phyloP scores from a whole-genome alignment of 2,113 vertebrate genomes.

The Nerophis ophidion region DNA sequence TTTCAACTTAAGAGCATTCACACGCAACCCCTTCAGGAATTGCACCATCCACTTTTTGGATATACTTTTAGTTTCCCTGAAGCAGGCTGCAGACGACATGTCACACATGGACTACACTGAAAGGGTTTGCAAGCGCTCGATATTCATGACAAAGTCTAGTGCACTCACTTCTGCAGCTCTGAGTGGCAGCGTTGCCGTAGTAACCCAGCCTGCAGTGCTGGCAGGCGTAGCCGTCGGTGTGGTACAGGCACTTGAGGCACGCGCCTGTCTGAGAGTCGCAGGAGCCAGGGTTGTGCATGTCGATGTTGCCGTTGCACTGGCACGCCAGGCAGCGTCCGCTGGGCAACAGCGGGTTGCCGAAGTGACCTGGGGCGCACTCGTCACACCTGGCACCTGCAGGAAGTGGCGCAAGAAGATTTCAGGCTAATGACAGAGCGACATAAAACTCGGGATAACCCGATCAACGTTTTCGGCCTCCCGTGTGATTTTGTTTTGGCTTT shows the following conservation, averaged over 20 bases:
- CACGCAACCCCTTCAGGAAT: too few relatives aligned
- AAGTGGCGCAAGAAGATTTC: background rate
- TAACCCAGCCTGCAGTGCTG: conserved; percentile 83
- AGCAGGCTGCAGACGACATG: too few relatives aligned
- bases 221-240: conserved; percentile 84
- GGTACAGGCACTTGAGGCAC: conserved; percentile 84
- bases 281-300: conserved; percentile 79
- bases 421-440: conserved; percentile 20
- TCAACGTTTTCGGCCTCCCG: too few relatives aligned
- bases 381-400: conserved; percentile 83
- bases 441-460: too few relatives aligned
- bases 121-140: too few relatives aligned
- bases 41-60: too few relatives aligned
- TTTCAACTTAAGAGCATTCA: too few relatives aligned
- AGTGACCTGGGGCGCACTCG: conserved; percentile 83
- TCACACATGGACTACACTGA: too few relatives aligned
- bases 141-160: background rate
- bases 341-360: conserved; percentile 78
- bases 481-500: too few relatives aligned
- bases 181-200: conserved; percentile 80
- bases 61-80: too few relatives aligned
- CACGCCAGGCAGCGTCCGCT: conserved; percentile 80
- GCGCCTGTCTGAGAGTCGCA: conserved; percentile 78
- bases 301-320: conserved; percentile 88
- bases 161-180: conserved; percentile 90